Base-by-base conservation (phyloP, 2,888 invertebrate genomes). In the Caenorhabditis virilis region DNA sequence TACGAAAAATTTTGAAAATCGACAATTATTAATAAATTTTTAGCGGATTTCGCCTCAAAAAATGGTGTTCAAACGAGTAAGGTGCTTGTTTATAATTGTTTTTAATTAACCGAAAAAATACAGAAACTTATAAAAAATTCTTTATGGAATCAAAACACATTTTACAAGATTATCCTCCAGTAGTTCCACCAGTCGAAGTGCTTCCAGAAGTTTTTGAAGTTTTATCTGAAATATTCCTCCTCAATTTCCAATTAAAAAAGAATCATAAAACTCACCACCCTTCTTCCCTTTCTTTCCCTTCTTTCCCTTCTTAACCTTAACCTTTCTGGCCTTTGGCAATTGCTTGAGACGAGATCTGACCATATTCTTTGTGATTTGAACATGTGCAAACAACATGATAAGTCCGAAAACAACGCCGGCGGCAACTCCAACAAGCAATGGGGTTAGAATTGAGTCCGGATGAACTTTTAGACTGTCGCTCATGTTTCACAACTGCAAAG, bases 221-320 rank as follows among this genome's bases (percentile, higher is more conserved):
- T n/a, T n/a, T n/a, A n/a, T n/a, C n/a, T n/a, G n/a, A n/a, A n/a
- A n/a, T n/a, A n/a, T n/a, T n/a, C n/a, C 13, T 30, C 30, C 30
- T 9, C 30, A 6, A 30, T 6, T 30, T 9, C 30, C 6, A 30
- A 30, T 30, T n/a, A n/a, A n/a, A n/a, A n/a, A n/a, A n/a, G n/a
- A n/a, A n/a, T n/a, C n/a, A n/a, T n/a, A n/a, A n/a, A n/a, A n/a
- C n/a, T n/a, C n/a, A n/a, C n/a, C n/a, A n/a, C n/a, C n/a, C n/a
- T n/a, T n/a, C n/a, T n/a, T n/a, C n/a, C 30, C 30, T 30, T 30
- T 30, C 30, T 30, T 30, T 30, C 30, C 30, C 13, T 30, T 30
- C 30, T 30, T 30, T 30, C 30, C 30, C 62, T 60, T 63, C 55
- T 70, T 70, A 35, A 61, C 57, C 36, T 69, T 69, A 18, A 69